Conservation (phyloP, 2,888 invertebrate species). For the Heteropelma amictum region DNA sequence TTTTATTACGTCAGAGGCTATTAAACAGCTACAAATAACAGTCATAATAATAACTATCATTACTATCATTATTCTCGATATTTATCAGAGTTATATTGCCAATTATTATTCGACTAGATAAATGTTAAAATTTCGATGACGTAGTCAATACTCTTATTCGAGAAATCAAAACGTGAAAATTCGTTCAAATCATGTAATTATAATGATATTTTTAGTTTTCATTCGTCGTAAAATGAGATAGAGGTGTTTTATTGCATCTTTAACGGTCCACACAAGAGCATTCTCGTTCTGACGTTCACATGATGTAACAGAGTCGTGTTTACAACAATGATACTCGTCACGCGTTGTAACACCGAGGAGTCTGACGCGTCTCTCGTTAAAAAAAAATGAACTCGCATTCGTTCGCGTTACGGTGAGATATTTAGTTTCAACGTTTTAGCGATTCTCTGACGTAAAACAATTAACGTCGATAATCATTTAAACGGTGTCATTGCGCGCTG, state of each 20-base stretch:
- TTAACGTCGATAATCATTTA: too few relatives aligned
- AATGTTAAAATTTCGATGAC: too few relatives aligned
- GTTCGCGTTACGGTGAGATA: constrained; percentile 7
- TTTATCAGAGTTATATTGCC: too few relatives aligned
- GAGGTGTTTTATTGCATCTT: not conserved
- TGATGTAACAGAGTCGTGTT: constrained; percentile 32
- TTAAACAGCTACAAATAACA: not conserved
- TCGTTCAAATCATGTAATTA: too few relatives aligned
- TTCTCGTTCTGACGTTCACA: not conserved
- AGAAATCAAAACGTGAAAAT: too few relatives aligned
- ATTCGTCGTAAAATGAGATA: not conserved
- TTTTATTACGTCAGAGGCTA: not conserved
- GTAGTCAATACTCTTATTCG: too few relatives aligned
- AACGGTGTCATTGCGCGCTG: too few relatives aligned
- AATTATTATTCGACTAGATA: too few relatives aligned
- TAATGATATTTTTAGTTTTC: not conserved
- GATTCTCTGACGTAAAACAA: too few relatives aligned
- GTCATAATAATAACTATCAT: too few relatives aligned
- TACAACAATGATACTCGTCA: constrained; percentile 29
- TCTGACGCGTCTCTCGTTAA: constrained; percentile 21
- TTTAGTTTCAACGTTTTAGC: constrained; percentile 7
- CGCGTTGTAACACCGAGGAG: constrained; percentile 17
- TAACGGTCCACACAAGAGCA: constrained; percentile 7
- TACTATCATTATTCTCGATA: too few relatives aligned
- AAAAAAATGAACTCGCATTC: not conserved